Percentiles rank a stretch among this genome's conserved stretches.
Conservation (phyloP, 2,113 vertebrate species). For the Craseonycteris thonglongyai region DNA sequence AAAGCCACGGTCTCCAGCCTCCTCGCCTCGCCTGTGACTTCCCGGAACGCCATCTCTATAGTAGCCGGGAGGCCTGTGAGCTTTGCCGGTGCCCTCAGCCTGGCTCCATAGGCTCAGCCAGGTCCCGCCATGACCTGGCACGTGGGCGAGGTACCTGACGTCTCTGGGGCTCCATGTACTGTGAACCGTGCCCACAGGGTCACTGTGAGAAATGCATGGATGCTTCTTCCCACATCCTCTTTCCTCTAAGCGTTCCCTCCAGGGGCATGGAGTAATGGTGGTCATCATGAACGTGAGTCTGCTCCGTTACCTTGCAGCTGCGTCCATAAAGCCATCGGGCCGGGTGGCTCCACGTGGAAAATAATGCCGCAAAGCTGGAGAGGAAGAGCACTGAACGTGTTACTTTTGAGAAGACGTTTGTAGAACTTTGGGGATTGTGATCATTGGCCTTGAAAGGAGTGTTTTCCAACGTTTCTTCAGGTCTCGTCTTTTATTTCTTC, state of each 20-base stretch:
- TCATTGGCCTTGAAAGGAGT: not conserved
- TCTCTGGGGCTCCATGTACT: not conserved
- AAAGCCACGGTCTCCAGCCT: not conserved
- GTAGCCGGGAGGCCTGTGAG: not conserved
- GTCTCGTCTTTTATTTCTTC: not conserved
- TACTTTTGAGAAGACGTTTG: not conserved
- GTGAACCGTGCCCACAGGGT: not conserved
- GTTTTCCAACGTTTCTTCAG: not conserved
- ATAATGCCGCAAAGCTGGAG: not conserved
- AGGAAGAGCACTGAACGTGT: not conserved
- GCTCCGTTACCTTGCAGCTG: not conserved
- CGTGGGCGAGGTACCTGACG: too few relatives aligned
- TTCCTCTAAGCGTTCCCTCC: not conserved
- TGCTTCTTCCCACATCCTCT: rapidly evolving
- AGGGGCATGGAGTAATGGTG: rapidly evolving
- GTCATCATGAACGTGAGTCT: not conserved
- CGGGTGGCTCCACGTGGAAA: not conserved
- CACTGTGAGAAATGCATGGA: not conserved
- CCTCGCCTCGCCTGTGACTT: too few relatives aligned
- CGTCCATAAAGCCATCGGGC: not conserved
- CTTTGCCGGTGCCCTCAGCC: rapidly evolving
- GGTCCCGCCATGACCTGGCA: not conserved
- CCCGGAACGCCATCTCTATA: too few relatives aligned
- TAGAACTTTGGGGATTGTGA: not conserved
- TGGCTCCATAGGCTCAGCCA: not conserved